Evolutionary conservation across 1,140 invertebrate species (phyloP), one percentile per base, ranked within the genome.

Genomic region (Chrysomallon squamiferum): DNA sequence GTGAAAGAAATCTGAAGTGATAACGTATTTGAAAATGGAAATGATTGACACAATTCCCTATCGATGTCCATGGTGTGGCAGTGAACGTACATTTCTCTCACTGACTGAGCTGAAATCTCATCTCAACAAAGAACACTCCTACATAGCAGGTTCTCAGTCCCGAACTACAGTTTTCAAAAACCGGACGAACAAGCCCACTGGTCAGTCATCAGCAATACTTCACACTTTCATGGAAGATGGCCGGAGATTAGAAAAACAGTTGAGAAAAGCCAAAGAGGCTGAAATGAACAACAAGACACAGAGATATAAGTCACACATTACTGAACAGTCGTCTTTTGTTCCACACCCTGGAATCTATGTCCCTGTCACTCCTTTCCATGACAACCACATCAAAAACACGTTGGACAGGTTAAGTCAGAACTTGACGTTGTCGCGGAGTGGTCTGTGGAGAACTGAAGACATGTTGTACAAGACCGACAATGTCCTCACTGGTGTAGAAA

Each of bases 1-100:
- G n/a, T n/a, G n/a, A n/a, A n/a, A n/a, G n/a, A n/a, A n/a, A n/a
- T n/a, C n/a, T n/a, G n/a, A n/a, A n/a, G n/a, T n/a, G n/a, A n/a
- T n/a, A n/a, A n/a, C n/a, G n/a, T n/a, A n/a, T n/a, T n/a, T n/a
- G n/a, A n/a, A 56, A 4, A 15, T 25, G 15, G 22, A 64, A 29
- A 32, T 58, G 38, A 25, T 64, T 18, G 35, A 32, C 29, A 58
- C 59, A 35, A 57, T 82, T 35, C 80, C 80, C 15, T 82, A 76
- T 54, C 63, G 74, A 52, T 82, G 80, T 69, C 78, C 80, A 22
- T 75, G 74, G 56, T 82, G 80, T 72, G 74, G 78, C n/a, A 66
- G 75, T 30, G 47, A 56, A 22, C 56, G 72, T 33, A 66, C 64
- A 41, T 82, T 82, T 58, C 45, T 59, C 4, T 72, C 77, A 20